A percentile compares a stretch with the other conserved stretches of the same genome.
Conservation (phyloP, 2,888 invertebrate genomes). For the Limnephilus marmoratus region DNA sequence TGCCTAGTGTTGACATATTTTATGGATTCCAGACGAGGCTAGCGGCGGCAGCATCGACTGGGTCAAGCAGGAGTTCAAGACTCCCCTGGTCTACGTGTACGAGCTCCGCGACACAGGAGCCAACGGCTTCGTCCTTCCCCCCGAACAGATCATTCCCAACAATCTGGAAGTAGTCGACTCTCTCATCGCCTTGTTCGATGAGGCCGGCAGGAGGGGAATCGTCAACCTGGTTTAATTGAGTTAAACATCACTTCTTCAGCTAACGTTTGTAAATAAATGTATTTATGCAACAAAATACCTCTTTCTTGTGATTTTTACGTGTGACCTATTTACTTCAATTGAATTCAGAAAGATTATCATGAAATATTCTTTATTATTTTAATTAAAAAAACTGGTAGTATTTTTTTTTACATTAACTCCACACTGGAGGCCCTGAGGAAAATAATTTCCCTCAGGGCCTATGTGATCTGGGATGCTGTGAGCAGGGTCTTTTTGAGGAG, state of each 20-base stretch:
- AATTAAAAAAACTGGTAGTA: too few relatives aligned
- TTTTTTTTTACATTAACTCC: too few relatives aligned
- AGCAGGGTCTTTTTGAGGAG: too few relatives aligned
- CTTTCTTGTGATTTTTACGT: not conserved
- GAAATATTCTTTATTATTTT: too few relatives aligned
- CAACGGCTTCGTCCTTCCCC: slow-evolving; percentile 83
- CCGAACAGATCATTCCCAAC: slow-evolving; percentile 79
- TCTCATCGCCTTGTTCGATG: slow-evolving; percentile 73
- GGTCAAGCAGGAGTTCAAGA: slow-evolving; percentile 70
- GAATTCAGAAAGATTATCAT: too few relatives aligned
- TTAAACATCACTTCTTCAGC: not conserved
- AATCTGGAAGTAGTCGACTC: slow-evolving; percentile 79
- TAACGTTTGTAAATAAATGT: not conserved
- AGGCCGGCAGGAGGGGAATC: slow-evolving; percentile 71
- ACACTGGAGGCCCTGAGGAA: too few relatives aligned
- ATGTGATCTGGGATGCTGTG: too few relatives aligned
- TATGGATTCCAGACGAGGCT: slow-evolving; percentile 67
- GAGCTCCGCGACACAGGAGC: slow-evolving; percentile 81
- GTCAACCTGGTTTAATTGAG: slow-evolving; percentile 64
- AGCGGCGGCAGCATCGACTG: slow-evolving; percentile 71
- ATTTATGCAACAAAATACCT: not conserved
- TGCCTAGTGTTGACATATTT: not conserved
- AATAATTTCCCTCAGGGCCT: too few relatives aligned
- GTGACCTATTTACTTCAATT: not conserved
- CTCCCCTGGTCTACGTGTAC: slow-evolving; percentile 71